Conservation (phyloP, 2,888 invertebrate genomes). For the Thereva nobilitata region DNA sequence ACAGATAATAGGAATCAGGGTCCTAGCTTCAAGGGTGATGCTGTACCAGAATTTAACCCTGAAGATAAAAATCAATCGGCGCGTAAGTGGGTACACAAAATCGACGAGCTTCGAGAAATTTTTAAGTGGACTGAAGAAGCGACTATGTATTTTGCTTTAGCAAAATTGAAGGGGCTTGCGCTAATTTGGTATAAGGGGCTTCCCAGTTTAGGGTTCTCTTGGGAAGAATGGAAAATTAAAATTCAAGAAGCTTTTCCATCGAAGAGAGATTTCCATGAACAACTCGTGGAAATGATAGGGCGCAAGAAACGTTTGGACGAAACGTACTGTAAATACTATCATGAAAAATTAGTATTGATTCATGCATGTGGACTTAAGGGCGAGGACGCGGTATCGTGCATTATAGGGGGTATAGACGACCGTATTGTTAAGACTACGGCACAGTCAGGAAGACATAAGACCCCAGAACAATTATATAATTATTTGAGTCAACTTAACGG, state of each 20-base stretch:
- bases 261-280: background rate
- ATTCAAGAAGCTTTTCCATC: background rate
- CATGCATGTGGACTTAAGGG: conserved; percentile 11
- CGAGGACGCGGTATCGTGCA: conserved; percentile 28
- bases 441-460: conserved; percentile 5
- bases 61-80: conserved; percentile 30
- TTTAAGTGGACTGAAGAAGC: conserved; percentile 30
- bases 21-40: conserved; percentile 16
- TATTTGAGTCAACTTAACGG: conserved; percentile 20
- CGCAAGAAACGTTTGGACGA: background rate
- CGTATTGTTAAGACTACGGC: conserved; percentile 20
- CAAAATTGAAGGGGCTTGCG: conserved; percentile 24
- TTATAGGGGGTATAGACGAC: conserved; percentile 29
- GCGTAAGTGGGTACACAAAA: conserved; percentile 18
- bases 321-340: background rate
- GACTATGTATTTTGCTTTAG: conserved; percentile 32
- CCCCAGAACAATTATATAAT: conserved; percentile 4
- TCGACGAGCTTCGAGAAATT: conserved; percentile 26
- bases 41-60: conserved; percentile 26
- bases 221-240: conserved; percentile 13
- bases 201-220: background rate
- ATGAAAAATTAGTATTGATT: background rate
- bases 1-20: background rate
- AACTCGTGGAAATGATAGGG: background rate
- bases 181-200: conserved; percentile 24